Evolutionary conservation across 2,888 invertebrate genomes (phyloP).

Genomic region (Drosophila falleni): DNA sequence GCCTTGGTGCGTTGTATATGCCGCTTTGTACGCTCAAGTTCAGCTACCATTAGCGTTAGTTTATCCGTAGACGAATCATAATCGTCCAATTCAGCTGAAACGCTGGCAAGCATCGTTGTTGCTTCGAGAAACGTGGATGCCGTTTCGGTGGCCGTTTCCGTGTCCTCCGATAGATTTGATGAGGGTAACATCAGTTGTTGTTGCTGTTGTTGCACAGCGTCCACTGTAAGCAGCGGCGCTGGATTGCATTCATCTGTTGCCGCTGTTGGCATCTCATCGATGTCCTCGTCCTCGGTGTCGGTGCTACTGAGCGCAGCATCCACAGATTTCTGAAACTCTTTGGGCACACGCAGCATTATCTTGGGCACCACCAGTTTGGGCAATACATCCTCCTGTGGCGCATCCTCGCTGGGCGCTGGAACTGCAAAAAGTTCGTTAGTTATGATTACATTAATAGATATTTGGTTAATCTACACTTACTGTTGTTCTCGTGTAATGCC

Average conservation of each 20-base stretch:
- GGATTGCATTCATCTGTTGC: slow-evolving; percentile 1
- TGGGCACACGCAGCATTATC: slow-evolving; percentile 89
- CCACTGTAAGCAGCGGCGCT: slow-evolving; percentile 34
- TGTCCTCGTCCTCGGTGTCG: slow-evolving; percentile 82
- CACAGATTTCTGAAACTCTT: slow-evolving; percentile 86
- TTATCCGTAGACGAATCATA: slow-evolving; percentile 68
- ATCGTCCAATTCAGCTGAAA: slow-evolving; percentile 11
- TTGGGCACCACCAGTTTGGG: slow-evolving; percentile 87
- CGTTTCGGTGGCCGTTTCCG: slow-evolving; percentile 57
- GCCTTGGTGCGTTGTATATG: slow-evolving; percentile 83
- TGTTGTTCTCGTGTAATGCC: slow-evolving; percentile 44
- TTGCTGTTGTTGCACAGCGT: slow-evolving; percentile 50
- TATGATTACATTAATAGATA: neutral
- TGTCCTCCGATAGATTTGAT: slow-evolving; percentile 50
- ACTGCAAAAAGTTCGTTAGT: slow-evolving; percentile 33
- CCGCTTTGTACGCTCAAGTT: slow-evolving; percentile 82
- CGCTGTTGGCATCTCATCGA: slow-evolving; percentile 42
- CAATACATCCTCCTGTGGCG: slow-evolving; percentile 33
- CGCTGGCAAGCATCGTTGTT: slow-evolving; percentile 9
- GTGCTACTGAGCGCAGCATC: slow-evolving; percentile 84
- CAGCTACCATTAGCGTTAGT: slow-evolving; percentile 78
- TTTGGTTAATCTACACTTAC: slow-evolving; percentile 38
- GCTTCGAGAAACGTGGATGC: slow-evolving; percentile 46
- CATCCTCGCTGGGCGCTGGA: slow-evolving; percentile 45
- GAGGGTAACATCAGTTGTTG: slow-evolving; percentile 13